Evolutionary conservation across 2,797 vertebrate species (phyloP).

Genomic region (Ctenosaura bakeri): DNA sequence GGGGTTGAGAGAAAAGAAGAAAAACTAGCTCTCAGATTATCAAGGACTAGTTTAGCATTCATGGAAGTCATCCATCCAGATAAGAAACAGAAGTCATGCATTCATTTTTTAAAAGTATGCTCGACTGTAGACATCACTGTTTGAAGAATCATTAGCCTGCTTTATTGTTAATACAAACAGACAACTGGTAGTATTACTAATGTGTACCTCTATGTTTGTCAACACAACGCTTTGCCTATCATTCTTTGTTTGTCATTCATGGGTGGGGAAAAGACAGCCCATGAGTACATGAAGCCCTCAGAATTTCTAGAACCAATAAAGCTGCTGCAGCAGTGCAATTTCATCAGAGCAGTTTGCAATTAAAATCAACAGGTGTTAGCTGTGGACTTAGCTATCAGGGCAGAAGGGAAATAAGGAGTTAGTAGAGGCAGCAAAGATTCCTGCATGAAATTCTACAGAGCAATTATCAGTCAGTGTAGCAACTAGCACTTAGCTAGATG

Average conservation of each 20-base stretch:
- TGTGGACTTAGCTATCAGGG: too few species aligned
- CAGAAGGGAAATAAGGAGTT: too few species aligned
- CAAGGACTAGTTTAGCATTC: not conserved
- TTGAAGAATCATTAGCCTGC: not conserved
- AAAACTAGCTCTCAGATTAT: not conserved
- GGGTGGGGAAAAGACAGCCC: not conserved
- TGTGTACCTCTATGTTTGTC: not conserved
- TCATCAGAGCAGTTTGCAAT: too few species aligned
- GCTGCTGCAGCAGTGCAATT: too few species aligned
- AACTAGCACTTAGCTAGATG: too few species aligned
- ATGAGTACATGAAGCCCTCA: too few species aligned
- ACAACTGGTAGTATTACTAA: not conserved
- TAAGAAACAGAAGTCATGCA: not conserved
- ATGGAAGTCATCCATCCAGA: not conserved
- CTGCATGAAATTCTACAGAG: too few species aligned
- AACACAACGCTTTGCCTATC: not conserved
- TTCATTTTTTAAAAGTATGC: too few species aligned
- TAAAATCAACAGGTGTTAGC: too few species aligned
- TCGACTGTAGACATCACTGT: not conserved
- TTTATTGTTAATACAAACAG: not conserved
- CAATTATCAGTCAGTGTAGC: too few species aligned
- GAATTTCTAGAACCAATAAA: too few species aligned
- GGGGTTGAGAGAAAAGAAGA: not conserved
- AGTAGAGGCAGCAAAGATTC: too few species aligned
- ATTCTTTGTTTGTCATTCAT: not conserved